Evolutionary conservation across 2,888 invertebrate species (phyloP).

Genomic region (Acanthopleura granulata): DNA sequence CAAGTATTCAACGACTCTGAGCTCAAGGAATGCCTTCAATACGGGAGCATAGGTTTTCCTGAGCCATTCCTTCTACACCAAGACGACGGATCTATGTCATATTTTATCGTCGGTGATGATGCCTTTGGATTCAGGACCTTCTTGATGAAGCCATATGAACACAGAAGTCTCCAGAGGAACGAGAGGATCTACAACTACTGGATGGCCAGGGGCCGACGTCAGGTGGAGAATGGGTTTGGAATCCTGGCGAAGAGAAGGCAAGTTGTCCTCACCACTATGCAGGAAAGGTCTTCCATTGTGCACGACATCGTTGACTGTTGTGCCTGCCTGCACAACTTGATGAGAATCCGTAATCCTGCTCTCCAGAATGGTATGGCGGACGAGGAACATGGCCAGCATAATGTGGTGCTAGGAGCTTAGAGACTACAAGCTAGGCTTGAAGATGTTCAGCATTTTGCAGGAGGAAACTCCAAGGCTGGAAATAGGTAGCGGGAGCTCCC

Average conservation of each 20-base stretch:
- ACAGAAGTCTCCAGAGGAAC: constrained; percentile 26
- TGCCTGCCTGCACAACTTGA: constrained; percentile 32
- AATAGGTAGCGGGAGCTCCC: too few relatives aligned
- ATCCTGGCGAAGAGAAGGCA: constrained; percentile 34
- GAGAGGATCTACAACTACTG: constrained; percentile 39
- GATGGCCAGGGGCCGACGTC: constrained; percentile 32
- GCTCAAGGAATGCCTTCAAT: too few relatives aligned
- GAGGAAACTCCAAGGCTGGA: too few relatives aligned
- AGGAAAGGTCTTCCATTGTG: constrained; percentile 28
- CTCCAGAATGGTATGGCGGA: constrained; percentile 27
- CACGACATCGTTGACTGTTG: constrained; percentile 28
- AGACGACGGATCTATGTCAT: too few relatives aligned
- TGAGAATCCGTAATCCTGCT: constrained; percentile 28
- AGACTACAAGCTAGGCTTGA: too few relatives aligned
- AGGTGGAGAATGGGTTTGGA: constrained; percentile 40
- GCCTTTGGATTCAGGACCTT: constrained; percentile 22
- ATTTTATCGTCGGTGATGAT: too few relatives aligned
- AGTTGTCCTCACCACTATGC: constrained; percentile 32
- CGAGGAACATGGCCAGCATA: too few relatives aligned
- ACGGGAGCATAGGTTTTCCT: too few relatives aligned
- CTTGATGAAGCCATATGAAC: constrained; percentile 34
- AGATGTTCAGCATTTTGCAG: neutral
- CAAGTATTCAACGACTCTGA: too few relatives aligned
- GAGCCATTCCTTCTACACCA: too few relatives aligned
- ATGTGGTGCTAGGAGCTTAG: constrained; percentile 33